A percentile compares a stretch with the other conserved stretches of the same genome.
These are phyloP conservation scores for Albula glossodonta DNA, from an alignment of 2,113 vertebrate species.

Conservation along the genomic window DNA sequence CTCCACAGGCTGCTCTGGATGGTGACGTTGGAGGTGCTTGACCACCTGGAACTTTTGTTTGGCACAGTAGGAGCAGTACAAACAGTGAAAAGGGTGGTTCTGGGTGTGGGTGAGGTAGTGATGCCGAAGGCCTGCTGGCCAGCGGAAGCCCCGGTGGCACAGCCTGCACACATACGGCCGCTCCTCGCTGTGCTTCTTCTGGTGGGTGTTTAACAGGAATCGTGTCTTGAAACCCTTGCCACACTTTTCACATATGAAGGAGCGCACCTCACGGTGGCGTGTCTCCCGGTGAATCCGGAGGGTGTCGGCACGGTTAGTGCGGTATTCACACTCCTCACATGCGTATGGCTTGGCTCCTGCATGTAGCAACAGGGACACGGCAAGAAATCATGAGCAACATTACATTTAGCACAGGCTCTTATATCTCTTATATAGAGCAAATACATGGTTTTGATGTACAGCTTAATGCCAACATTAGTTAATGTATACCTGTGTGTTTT, in stretches of 20 bases:
- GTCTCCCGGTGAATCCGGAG: conserved; percentile 88
- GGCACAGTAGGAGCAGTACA: conserved; percentile 87
- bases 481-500: conserved; percentile 86
- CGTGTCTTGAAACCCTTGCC: conserved; percentile 96
- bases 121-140: conserved; percentile 90
- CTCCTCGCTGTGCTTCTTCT: conserved; percentile 88
- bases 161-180: conserved; percentile 82
- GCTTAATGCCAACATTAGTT: background rate
- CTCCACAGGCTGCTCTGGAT: conserved; percentile 74
- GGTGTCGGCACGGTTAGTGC: conserved; percentile 88
- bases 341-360: conserved; percentile 86
- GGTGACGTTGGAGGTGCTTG: conserved; percentile 82
- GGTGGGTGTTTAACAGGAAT: conserved; percentile 91
- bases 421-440: too few species aligned
- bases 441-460: too few species aligned
- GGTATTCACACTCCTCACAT: conserved; percentile 87
- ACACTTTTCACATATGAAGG: conserved; percentile 94
- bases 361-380: background rate
- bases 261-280: conserved; percentile 81
- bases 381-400: background rate
- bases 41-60: conserved; percentile 96
- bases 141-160: conserved; percentile 87
- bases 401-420: too few species aligned
- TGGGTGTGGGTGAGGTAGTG: conserved; percentile 94
- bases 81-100: conserved; percentile 88